These are phyloP conservation scores for Batillaria attramentaria DNA, from an alignment of 1,140 invertebrate species.

Conservation along the genomic window DNA sequence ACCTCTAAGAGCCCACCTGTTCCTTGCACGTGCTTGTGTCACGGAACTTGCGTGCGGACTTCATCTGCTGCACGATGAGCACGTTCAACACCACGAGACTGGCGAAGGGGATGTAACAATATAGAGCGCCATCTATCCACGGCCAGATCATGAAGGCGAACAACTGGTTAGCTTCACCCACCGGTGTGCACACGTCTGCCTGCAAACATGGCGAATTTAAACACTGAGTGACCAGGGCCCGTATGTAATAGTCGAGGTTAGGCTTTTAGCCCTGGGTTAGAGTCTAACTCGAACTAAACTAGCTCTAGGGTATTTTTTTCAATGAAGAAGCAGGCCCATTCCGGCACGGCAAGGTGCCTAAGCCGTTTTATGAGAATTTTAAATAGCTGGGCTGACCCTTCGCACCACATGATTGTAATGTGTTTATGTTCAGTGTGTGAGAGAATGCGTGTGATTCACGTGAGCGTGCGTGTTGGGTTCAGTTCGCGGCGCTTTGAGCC, in stretches of 20 bases:
- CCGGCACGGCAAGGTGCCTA: not conserved
- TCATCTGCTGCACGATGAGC: conserved; percentile 22
- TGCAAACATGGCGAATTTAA: not conserved
- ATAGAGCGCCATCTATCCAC: conserved; percentile 22
- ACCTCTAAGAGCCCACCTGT: too few species aligned
- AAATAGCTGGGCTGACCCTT: too few species aligned
- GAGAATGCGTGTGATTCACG: not conserved
- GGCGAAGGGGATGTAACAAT: conserved; percentile 32
- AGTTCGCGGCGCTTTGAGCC: not conserved
- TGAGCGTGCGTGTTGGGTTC: not conserved
- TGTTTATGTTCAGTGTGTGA: not conserved
- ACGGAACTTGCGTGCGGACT: not conserved
- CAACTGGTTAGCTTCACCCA: not conserved
- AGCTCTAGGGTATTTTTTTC: not conserved
- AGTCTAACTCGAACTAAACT: not conserved
- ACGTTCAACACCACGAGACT: conserved; percentile 13
- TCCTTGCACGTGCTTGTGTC: not conserved
- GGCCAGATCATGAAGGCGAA: conserved; percentile 27
- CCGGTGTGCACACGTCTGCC: not conserved
- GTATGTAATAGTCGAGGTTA: too few species aligned
- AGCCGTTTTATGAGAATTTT: too few species aligned
- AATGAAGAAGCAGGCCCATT: not conserved
- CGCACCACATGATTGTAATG: too few species aligned
- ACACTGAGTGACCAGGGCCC: not conserved
- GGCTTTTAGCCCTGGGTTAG: too few species aligned